A percentile compares a stretch with the other conserved stretches of the same genome.
Conservation (phyloP, 2,113 vertebrate species). For the Ailurus styani region DNA sequence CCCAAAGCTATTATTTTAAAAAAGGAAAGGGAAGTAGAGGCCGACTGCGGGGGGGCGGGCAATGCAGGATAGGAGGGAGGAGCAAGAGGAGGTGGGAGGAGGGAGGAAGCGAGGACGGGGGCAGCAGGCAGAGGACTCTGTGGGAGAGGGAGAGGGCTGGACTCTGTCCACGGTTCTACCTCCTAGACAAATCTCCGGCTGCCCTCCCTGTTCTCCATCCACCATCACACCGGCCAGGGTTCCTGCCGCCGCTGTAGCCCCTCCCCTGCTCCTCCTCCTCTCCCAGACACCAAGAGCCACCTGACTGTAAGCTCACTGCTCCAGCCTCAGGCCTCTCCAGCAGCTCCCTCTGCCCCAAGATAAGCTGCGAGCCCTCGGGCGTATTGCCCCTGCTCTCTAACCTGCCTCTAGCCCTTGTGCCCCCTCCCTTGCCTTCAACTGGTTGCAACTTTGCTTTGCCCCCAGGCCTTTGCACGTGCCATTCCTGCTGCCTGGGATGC, state of each 20-base stretch:
- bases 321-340: neutral
- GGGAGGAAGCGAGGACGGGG: no score
- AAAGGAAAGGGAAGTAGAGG: neutral
- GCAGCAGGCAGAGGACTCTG: neutral
- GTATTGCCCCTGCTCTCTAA: neutral
- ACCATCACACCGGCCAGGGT: neutral
- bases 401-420: accelerated
- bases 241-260: no score
- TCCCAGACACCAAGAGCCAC: neutral
- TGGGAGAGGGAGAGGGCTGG: neutral
- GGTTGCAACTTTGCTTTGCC: neutral
- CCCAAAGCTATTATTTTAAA: neutral
- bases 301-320: neutral
- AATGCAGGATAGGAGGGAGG: neutral
- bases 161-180: neutral
- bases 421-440: neutral
- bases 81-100: neutral
- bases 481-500: neutral
- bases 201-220: neutral
- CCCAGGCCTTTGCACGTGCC: neutral
- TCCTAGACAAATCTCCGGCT: neutral
- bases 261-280: neutral
- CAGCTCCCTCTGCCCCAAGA: neutral
- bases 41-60: neutral
- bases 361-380: neutral